These are phyloP conservation scores for Tipula unca DNA, from an alignment of 2,888 invertebrate species.

Conservation along the genomic window DNA sequence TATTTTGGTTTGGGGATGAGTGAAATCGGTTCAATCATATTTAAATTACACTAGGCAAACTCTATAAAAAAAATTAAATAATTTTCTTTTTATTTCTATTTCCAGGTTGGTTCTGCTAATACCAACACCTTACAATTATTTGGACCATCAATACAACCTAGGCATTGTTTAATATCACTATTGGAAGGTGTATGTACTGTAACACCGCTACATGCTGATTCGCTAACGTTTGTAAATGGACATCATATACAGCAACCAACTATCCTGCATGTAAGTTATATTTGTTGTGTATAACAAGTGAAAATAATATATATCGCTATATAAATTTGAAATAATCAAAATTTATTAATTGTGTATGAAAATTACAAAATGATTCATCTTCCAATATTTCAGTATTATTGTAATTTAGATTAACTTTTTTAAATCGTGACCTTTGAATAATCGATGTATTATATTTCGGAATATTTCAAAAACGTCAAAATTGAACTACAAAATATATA, in stretches of 20 bases:
- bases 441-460: not conserved
- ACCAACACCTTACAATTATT: slow-evolving; percentile 69
- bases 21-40: too few relatives aligned
- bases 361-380: too few relatives aligned
- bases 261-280: slow-evolving; percentile 63
- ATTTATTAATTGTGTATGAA: too few relatives aligned
- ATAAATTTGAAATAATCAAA: too few relatives aligned
- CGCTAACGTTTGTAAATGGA: slow-evolving; percentile 90
- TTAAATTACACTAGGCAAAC: too few relatives aligned
- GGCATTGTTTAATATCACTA: slow-evolving; percentile 91
- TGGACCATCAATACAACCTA: slow-evolving; percentile 85
- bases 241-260: slow-evolving; percentile 88
- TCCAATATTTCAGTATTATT: not conserved
- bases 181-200: slow-evolving; percentile 88
- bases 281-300: not conserved
- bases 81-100: not conserved
- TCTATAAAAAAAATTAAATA: not conserved
- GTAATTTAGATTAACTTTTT: not conserved
- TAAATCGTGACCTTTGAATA: not conserved
- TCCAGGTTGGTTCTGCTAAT: slow-evolving; percentile 66
- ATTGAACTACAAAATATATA: not conserved
- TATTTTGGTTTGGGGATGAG: too few relatives aligned
- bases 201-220: slow-evolving; percentile 87
- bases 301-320: too few relatives aligned
- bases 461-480: not conserved